Evolutionary conservation across 2,113 vertebrate genomes (phyloP).

Genomic region (Turnix velox): DNA sequence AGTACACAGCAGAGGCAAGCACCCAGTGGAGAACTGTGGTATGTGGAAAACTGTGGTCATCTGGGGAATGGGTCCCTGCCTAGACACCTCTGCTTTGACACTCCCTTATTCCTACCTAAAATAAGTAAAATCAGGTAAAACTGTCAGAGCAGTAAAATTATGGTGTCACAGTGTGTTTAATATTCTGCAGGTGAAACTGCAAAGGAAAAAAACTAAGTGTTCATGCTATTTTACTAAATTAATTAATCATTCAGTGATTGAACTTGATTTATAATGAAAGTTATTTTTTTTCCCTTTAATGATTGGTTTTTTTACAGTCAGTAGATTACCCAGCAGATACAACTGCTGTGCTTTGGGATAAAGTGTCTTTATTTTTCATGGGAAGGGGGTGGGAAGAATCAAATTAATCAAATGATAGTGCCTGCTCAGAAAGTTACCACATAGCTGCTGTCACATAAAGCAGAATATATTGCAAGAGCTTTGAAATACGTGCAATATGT

Average conservation of each 20-base stretch:
- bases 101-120: not conserved
- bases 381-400: rapidly evolving
- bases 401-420: not conserved
- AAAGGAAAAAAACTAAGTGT: not conserved
- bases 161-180: not conserved
- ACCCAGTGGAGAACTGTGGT: not conserved
- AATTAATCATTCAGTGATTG: not conserved
- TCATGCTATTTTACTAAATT: not conserved
- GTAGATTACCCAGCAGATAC: not conserved
- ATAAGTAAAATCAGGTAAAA: not conserved
- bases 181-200: not conserved
- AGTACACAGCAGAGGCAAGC: not conserved
- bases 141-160: not conserved
- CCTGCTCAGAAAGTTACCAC: not conserved
- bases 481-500: not conserved
- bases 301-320: not conserved
- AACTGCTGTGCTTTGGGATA: not conserved
- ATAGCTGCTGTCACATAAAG: not conserved
- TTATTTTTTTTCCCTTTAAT: not conserved
- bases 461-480: not conserved
- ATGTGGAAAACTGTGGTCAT: not conserved
- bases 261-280: not conserved
- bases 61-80: not conserved
- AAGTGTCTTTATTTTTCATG: not conserved
- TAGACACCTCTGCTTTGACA: not conserved